Base-by-base conservation (phyloP, 2,888 invertebrate genomes). In the Tortricodes alternella region DNA sequence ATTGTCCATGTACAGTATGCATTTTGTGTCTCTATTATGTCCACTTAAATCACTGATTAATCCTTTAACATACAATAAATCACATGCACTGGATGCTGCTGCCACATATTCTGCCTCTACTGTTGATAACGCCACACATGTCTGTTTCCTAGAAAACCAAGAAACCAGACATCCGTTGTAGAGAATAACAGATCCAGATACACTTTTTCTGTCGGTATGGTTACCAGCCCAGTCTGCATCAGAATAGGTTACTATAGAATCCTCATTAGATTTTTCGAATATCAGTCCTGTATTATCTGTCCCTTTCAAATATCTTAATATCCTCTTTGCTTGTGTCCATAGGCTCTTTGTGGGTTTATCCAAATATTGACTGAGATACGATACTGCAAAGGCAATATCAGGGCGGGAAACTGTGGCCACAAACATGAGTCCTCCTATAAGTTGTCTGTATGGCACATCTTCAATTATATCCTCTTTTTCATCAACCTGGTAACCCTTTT, bases 91-190 rank as follows among this genome's bases (percentile, higher is more conserved):
- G 2, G 34, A 7, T 11, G 46, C 32, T 3, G 34, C 46, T n/a
- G 46, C 32, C 2, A 46, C 21, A 34, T 46, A 46, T 21, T 46
- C 46, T 11, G 46, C 46, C 11, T 46, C 46, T 19, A 19, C 34
- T 11, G 46, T 46, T 1, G 46, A 46, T 2, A 46, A 21, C 2
- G 46, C 18, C 2, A 46, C 46, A 34, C 46, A 46, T 2, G 6
- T 21, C 15, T 46, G 34, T 19, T 46, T 46, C 16, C 46, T 46
- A 3, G 46, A 34, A 11, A 50, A 18, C 50, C 39, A 3, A n/a
- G n/a, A n/a, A n/a, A 39, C 35, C 16, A 16, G 9, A 35, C 35
- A 35, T 15, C 35, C 35, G 16, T 35, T 35, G 9, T 16, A 35
- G 2, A 35, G 9, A 3, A 16, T 16, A 7, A 35, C 35, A 35